These are phyloP conservation scores for Caretta caretta DNA, from an alignment of 2,113 vertebrate species.

Conservation along the genomic window DNA sequence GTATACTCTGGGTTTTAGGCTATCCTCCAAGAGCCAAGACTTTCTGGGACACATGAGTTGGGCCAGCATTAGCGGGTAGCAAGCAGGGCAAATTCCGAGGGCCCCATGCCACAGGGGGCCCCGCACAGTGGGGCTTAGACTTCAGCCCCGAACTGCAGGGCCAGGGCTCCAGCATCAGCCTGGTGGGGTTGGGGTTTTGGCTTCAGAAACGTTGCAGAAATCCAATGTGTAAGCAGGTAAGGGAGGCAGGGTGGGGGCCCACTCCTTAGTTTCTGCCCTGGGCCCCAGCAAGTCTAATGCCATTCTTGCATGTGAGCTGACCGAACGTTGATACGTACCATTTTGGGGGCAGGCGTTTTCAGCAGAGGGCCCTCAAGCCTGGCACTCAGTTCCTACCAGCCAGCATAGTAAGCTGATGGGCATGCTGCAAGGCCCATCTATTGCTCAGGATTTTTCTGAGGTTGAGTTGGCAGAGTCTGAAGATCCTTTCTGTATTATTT, in stretches of 20 bases:
- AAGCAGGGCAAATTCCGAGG: background rate
- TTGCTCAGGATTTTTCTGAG: background rate
- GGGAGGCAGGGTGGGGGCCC: background rate
- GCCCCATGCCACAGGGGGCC: background rate
- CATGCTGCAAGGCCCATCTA: background rate
- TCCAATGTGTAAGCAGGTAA: background rate
- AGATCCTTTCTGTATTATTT: background rate
- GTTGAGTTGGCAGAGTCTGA: background rate
- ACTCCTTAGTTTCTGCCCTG: background rate
- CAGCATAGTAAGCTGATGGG: background rate
- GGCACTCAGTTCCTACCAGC: background rate
- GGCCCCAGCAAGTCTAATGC: background rate
- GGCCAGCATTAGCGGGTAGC: background rate
- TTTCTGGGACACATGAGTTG: background rate
- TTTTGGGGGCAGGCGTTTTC: background rate
- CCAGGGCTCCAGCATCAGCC: no score
- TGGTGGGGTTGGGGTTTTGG: background rate
- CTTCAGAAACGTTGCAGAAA: background rate
- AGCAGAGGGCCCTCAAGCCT: background rate
- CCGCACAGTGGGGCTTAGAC: background rate
- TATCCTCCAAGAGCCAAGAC: background rate
- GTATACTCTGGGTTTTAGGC: background rate
- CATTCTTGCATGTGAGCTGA: background rate
- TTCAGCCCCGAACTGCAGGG: background rate
- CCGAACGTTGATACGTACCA: background rate